Evolutionary conservation across 1,140 invertebrate genomes (phyloP), one percentile per base, ranked within the genome.

Genomic region (Eurosta solidaginis): DNA sequence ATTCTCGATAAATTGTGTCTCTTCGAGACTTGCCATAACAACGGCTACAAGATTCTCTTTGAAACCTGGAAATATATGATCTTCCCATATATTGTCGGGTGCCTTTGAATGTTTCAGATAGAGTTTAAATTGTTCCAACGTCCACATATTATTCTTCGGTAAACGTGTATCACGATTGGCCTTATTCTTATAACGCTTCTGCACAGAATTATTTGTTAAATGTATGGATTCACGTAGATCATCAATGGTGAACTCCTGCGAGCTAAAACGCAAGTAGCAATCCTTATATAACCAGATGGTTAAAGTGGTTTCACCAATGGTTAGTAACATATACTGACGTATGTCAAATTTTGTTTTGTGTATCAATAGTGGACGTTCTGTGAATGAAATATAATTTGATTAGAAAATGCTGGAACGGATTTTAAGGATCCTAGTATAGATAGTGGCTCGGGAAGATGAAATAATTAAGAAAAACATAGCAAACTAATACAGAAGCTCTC

Each of bases 271-370:
- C 42, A 97, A 89, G 83, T 98, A 96, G 81, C 95, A 94, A 83
- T 95, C 93, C 83, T 92, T 94, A 88, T 97, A 98, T 88, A 96
- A 93, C 95, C 95, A 97, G 54, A 97, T 93, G 7, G 93, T 93
- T 25, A 98, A 88, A 0, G 93, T 93, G 75, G 92, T 92, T 80
- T 89, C 89, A 83, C 93, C 93, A 80, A 92, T 93, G 14, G 96
- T 96, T 0, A 98, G 92, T 44, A 98, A 85, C 88, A 97, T 97
- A 91, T 96, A 96, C 83, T 95, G 93, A 17, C 95, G 90, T 76
- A 98, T 96, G 83, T 98, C 96, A 86, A 97, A 97, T 89, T 98
- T 98, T 2, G 95, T 97, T 54, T 94, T 93, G 84, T 96, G 91
- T 59, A 97, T 92, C 36, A 97, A 88, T n/a, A 96, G 85, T 1